Evolutionary conservation across 2,113 vertebrate genomes (phyloP).

Genomic region (Elanus axillaris): DNA sequence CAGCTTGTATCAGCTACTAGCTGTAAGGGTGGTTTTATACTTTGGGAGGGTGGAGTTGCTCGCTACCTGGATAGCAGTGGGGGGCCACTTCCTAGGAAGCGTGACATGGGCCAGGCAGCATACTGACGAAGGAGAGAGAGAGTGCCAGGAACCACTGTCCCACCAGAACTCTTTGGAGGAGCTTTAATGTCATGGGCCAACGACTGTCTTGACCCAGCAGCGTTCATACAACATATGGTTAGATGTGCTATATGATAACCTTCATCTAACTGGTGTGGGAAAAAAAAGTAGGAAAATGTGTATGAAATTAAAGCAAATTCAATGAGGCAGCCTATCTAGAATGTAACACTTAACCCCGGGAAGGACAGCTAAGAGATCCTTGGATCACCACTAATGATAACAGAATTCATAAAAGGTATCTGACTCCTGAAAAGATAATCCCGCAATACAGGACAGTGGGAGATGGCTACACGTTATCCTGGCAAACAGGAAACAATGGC

Average conservation of each 20-base stretch:
- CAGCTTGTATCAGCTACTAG: background rate
- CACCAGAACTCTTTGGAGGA: background rate
- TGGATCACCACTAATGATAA: background rate
- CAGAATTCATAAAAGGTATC: background rate
- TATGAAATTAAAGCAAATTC: background rate
- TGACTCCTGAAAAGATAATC: background rate
- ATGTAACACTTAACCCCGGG: background rate
- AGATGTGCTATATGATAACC: background rate
- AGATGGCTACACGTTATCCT: background rate
- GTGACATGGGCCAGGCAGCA: background rate
- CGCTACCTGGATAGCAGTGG: accelerated
- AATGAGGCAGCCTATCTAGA: background rate
- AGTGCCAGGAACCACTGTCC: background rate
- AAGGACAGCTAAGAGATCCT: background rate
- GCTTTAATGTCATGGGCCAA: background rate
- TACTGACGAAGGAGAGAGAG: background rate
- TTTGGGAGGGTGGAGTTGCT: background rate
- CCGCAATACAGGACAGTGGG: background rate
- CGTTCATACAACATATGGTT: background rate
- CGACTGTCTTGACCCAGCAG: background rate
- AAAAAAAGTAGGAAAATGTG: background rate
- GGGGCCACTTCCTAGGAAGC: background rate
- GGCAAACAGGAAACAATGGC: background rate
- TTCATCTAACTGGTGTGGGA: background rate
- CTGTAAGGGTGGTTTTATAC: background rate